Conservation (phyloP, 2,797 vertebrate genomes). For the Hypotaenidia philippensis region DNA sequence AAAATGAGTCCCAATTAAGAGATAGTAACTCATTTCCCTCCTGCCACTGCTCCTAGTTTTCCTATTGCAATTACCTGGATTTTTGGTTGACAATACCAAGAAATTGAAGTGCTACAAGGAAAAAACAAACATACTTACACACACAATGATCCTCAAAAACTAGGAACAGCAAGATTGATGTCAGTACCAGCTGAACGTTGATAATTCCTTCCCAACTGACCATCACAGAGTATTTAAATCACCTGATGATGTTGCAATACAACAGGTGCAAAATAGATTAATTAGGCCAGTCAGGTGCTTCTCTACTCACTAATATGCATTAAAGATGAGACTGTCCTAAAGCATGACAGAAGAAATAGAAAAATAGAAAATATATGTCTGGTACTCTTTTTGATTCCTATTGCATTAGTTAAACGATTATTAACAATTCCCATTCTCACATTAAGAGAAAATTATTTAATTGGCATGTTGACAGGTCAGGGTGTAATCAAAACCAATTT, state of each 20-base stretch:
- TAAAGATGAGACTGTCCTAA: not conserved
- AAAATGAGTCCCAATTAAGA: not conserved
- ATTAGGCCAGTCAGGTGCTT: not conserved
- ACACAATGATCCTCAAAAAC: not conserved
- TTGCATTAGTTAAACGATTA: not conserved
- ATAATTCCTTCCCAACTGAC: not conserved
- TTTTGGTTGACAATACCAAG: not conserved
- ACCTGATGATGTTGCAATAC: not conserved
- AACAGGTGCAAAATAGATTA: not conserved
- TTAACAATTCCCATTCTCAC: not conserved
- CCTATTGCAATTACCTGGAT: not conserved
- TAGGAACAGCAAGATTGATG: not conserved
- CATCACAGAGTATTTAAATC: not conserved
- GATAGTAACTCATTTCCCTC: not conserved
- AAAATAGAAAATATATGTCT: not conserved
- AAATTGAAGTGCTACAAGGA: not conserved
- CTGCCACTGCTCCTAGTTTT: not conserved
- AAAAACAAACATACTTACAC: not conserved
- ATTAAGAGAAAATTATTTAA: not conserved
- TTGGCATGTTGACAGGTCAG: not conserved
- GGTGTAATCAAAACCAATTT: not conserved
- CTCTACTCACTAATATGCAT: not conserved
- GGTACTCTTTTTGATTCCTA: not conserved
- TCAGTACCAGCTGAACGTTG: not conserved
- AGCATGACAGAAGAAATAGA: not conserved